Conservation (phyloP, 2,888 invertebrate genomes). For the Cyrtodaria siliqua region DNA sequence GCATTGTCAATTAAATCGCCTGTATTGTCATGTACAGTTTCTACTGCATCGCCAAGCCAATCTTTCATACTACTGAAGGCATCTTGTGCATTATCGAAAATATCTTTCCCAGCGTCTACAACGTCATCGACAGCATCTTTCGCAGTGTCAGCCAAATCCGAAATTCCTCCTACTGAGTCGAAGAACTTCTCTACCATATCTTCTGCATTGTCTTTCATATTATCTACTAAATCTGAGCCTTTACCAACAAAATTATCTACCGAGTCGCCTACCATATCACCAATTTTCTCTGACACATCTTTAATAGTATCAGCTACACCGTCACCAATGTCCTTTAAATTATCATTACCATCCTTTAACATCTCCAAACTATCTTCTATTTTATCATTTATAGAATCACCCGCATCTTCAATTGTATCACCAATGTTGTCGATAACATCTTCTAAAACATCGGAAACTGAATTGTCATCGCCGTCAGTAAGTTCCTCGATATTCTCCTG, state of each 20-base stretch:
- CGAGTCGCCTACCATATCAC: neutral
- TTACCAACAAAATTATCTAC: neutral
- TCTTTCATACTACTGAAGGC: too few relatives aligned
- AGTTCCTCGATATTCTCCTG: neutral
- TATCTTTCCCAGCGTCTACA: neutral
- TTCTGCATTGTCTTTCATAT: neutral
- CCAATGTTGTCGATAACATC: conserved; percentile 4
- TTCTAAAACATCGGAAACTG: conserved; percentile 16
- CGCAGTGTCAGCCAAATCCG: neutral
- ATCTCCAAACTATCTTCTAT: conserved; percentile 5
- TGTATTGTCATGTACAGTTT: neutral
- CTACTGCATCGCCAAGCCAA: too few relatives aligned
- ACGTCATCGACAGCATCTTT: neutral
- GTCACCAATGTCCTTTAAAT: conserved; percentile 15
- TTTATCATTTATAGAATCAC: neutral
- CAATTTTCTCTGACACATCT: conserved; percentile 9
- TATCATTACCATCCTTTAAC: conserved; percentile 11
- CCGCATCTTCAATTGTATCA: conserved; percentile 2
- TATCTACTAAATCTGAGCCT: neutral
- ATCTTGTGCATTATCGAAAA: neutral
- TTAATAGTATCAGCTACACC: conserved; percentile 16
- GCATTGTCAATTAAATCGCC: conserved; percentile 8
- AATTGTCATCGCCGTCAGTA: conserved; percentile 8
- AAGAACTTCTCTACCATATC: too few relatives aligned
- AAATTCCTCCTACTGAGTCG: too few relatives aligned